Percentiles rank a stretch among this genome's conserved stretches.
phyloP scores from a whole-genome alignment of 2,888 invertebrate species.

The Hydriomena furcata region DNA sequence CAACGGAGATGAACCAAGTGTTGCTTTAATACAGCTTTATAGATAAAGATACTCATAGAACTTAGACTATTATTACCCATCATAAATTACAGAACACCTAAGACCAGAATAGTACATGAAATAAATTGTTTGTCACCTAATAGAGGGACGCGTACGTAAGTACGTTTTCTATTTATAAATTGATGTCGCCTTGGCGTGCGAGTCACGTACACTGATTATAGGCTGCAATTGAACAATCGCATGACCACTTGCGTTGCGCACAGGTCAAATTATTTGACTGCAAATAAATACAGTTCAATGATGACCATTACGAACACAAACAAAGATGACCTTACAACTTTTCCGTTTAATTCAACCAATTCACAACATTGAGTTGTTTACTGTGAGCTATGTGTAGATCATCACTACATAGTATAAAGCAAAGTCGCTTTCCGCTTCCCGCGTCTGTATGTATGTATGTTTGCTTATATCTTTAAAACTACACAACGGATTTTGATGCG shows the following conservation, averaged over 20 bases:
- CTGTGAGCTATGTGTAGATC: not conserved
- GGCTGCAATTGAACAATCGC: constrained; percentile 8
- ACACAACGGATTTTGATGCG: no score
- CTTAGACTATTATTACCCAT: no score
- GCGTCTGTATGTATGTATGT: no score
- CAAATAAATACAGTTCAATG: constrained; percentile 10
- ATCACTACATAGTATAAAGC: no score
- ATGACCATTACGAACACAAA: constrained; percentile 3
- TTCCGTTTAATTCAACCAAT: constrained; percentile 10
- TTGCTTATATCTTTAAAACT: no score
- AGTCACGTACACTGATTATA: not conserved
- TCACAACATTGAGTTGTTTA: constrained; percentile 13
- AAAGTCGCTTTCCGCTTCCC: no score
- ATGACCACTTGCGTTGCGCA: not conserved
- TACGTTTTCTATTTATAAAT: not conserved
- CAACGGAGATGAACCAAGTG: not conserved
- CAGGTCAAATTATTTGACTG: constrained; percentile 11
- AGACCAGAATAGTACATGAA: no score
- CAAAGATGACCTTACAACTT: constrained; percentile 3
- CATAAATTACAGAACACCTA: no score
- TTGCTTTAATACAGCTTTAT: not conserved
- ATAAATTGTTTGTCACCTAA: no score
- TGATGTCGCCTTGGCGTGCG: not conserved
- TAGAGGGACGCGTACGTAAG: not conserved
- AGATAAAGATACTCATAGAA: no score